Evolutionary conservation across 1,140 invertebrate species (phyloP), one percentile per base, ranked within the genome.

Genomic region (Zaprionus camerounensis): DNA sequence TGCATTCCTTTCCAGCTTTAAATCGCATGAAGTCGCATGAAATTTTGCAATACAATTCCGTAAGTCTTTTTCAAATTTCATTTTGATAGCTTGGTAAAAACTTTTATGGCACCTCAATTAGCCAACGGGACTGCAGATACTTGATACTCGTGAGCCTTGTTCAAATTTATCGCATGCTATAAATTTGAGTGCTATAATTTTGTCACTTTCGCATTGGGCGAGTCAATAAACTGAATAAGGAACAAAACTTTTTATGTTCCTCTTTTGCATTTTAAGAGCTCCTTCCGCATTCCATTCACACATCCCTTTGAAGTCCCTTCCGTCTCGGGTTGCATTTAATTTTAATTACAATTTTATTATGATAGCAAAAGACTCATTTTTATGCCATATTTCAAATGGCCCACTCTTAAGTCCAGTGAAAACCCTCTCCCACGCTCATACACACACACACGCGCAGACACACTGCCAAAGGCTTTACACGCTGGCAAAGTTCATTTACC

Each of bases 301-400:
- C 51, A 20, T 71, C 24, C 31, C 6, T 76, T 66, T 61, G 31
- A 38, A 63, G 67, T 68, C 71, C 57, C 57, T 73, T 73, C 77
- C 71, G 66, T 67, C 70, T 65, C 66, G 63, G 58, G 46, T 56
- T 77, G 44, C 81, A 80, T 87, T 88, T 83, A 80, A 87, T 67
- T 88, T 87, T 87, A 88, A 88, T 87, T 88, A 78, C 84, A 83
- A 69, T 83, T 87, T 87, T 87, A 87, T 88, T 87, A 87, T 83
- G 70, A 85, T 70, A 78, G 73, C 64, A 62, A 75, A 88, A 83
- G 74, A 82, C 80, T 46, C 80, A 69, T 71, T 87, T 86, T 86
- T 67, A 82, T 82, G 84, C 80, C 84, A 87, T 83, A 83, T 80
- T 87, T 88, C 67, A 80, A 84, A 81, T 78, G 81, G 62, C 24